Base-by-base conservation (phyloP, 2,113 vertebrate species). In the Nesospiza acunhae region DNA sequence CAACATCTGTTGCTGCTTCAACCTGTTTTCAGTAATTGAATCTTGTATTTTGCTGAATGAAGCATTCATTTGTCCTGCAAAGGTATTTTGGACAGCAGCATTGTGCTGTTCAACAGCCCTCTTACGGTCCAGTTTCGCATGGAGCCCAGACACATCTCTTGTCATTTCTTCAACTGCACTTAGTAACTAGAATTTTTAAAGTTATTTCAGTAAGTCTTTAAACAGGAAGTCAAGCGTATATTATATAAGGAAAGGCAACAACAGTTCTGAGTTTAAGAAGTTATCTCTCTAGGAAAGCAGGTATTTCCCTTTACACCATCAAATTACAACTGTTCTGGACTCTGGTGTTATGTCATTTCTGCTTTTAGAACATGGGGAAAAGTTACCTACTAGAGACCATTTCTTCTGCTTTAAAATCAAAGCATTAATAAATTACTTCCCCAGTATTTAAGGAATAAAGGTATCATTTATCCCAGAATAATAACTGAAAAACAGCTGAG, bases 111-210 rank as follows among this genome's bases (percentile, higher is more conserved):
- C 99, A 94, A 99, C 97, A 63, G 97, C 98, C 23, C 94, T 98
- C 97, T 99, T 99, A 42, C 99, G 96, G 93, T 99, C 98, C 98
- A 99, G 97, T 89, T 99, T 99, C 2, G 97, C 98, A 42, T 99
- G 99, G 39, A 99, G 98, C 50, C 98, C 98, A 41, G 97, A 98
- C 26, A 99, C 98, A 78, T 99, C 99, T 27, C 97, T 96, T 66
- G 99, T 99, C 91, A 98, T 99, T 97, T 98, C 98, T 70, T 99
- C 96, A 81, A 98, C 99, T 5, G 99, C 98, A 72, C 41, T 97
- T 97, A 99, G 98, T 90, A 99, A 96, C 99, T 99, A 49, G 8
- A 90, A 82, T 76, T 67, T 12, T 44, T 42, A n/a, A 90, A 74
- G 14, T 50, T 72, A 68, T 77, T 60, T 94, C 58, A 76, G 49